Conservation (phyloP, 2,113 vertebrate genomes). For the Euleptes europaea region DNA sequence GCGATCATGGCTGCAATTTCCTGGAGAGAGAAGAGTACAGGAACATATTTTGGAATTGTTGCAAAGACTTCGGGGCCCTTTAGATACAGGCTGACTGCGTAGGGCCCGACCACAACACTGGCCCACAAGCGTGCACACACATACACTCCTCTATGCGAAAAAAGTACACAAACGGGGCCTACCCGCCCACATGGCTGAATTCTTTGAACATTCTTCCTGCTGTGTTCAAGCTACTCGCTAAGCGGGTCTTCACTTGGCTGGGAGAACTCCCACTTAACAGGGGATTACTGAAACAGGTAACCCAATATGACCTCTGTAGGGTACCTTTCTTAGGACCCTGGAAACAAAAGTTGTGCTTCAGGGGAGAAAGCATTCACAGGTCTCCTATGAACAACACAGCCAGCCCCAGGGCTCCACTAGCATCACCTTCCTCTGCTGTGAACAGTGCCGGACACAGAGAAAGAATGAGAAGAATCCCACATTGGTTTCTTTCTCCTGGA, state of each 20-base stretch:
- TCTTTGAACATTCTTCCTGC: background rate
- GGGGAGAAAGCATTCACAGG: background rate
- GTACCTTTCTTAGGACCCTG: background rate
- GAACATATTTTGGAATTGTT: background rate
- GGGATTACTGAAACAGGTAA: background rate
- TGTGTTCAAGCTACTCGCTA: background rate
- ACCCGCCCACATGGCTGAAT: background rate
- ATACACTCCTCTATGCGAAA: background rate
- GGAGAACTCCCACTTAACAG: background rate
- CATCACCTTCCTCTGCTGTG: background rate
- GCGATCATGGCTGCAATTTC: slow-evolving; percentile 97
- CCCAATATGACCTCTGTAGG: background rate
- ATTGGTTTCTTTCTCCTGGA: background rate
- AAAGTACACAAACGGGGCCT: background rate
- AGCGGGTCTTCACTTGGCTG: background rate
- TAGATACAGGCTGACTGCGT: background rate
- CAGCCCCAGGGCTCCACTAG: background rate
- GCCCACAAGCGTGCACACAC: background rate
- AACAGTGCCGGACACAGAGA: background rate
- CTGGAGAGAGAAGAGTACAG: slow-evolving; percentile 59
- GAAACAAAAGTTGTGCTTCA: background rate
- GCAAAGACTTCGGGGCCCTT: background rate
- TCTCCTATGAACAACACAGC: background rate
- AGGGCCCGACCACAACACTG: background rate
- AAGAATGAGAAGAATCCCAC: too few relatives aligned